Evolutionary conservation across 2,888 invertebrate species (phyloP).

Genomic region (Dryococelus australis): DNA sequence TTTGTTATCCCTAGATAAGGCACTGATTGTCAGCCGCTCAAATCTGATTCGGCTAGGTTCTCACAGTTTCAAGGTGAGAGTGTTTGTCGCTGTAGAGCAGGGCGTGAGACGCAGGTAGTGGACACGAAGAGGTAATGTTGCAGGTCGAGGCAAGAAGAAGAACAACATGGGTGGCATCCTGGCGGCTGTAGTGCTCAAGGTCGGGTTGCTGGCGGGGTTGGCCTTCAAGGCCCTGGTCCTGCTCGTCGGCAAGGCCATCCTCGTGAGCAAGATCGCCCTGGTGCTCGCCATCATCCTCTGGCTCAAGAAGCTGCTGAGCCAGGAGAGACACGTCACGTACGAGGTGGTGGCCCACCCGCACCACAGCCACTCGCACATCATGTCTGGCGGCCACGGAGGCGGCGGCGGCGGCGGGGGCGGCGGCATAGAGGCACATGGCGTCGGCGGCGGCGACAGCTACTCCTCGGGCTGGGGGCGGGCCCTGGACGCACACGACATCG

Average conservation of each 20-base stretch:
- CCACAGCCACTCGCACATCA: constrained; percentile 59
- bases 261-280: constrained; percentile 84
- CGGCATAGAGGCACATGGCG: constrained; percentile 55
- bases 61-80: no score
- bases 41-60: no score
- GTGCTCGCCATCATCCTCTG: constrained; percentile 82
- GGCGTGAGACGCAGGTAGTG: background rate
- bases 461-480: constrained; percentile 70
- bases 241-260: constrained; percentile 83
- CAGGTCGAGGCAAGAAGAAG: constrained; percentile 64
- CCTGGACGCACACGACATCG: constrained; percentile 64
- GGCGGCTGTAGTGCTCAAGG: constrained; percentile 80
- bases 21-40: no score
- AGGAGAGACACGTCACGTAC: constrained; percentile 76
- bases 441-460: constrained; percentile 60
- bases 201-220: constrained; percentile 80
- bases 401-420: constrained; percentile 46
- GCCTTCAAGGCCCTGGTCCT: constrained; percentile 82
- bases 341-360: constrained; percentile 75
- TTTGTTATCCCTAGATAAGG: no score
- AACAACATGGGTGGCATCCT: constrained; percentile 76
- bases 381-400: constrained; percentile 52
- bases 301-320: constrained; percentile 80
- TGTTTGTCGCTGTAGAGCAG: no score
- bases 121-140: background rate